Evolutionary conservation across 2,797 vertebrate genomes (phyloP).

Genomic region (Cuniculus paca): DNA sequence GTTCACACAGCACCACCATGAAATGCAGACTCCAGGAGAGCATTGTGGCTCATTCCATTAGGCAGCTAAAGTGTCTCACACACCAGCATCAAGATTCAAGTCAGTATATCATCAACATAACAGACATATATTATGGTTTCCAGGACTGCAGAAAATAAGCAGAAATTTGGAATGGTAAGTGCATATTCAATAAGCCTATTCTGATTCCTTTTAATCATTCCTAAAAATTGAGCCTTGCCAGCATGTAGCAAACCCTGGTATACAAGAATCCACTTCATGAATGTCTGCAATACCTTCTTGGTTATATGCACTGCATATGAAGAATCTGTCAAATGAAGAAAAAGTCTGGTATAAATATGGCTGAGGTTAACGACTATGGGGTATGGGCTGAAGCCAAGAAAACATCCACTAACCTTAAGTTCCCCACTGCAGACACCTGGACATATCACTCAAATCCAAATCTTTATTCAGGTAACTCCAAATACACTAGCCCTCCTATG

Average conservation of each 20-base stretch:
- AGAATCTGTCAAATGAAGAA: neutral
- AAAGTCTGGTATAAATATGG: neutral
- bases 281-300: neutral
- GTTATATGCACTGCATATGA: neutral
- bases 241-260: neutral
- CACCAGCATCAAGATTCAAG: neutral
- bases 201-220: neutral
- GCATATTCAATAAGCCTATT: neutral
- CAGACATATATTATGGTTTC: neutral
- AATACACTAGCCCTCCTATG: neutral
- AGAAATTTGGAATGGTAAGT: neutral
- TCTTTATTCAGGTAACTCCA: neutral
- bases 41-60: neutral
- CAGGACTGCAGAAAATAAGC: neutral
- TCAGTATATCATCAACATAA: neutral
- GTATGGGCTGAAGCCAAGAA: neutral
- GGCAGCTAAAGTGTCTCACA: neutral
- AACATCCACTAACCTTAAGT: rapidly evolving
- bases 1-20: neutral
- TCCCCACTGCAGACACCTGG: neutral
- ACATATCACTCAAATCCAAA: neutral
- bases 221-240: neutral
- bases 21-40: neutral
- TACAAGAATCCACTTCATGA: neutral
- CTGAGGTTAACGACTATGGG: neutral